Percentiles rank a stretch among this genome's conserved stretches.
phyloP scores from a whole-genome alignment of 2,113 vertebrate species.

The Caracal caracal region DNA sequence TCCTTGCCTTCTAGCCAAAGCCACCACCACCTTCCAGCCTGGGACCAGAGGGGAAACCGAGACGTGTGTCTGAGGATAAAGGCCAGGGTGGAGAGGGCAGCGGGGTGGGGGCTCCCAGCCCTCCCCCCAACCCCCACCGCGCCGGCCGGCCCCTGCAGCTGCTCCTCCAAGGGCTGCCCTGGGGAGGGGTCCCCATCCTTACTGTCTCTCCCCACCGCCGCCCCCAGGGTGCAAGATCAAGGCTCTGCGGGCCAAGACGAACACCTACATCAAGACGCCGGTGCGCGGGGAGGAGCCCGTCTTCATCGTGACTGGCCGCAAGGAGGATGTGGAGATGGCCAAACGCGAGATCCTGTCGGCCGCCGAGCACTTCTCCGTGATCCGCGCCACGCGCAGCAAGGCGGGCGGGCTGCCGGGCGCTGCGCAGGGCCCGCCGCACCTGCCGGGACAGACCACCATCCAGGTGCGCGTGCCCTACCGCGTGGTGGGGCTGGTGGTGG shows the following conservation, averaged over 20 bases:
- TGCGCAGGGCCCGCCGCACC: slow-evolving; percentile 92
- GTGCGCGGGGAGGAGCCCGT: slow-evolving; percentile 96
- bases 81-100: too few species aligned
- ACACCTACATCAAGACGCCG: slow-evolving; percentile 98
- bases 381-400: slow-evolving; percentile 94
- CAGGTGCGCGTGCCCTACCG: slow-evolving; percentile 98
- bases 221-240: slow-evolving; percentile 97
- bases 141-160: not conserved
- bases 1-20: not conserved
- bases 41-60: not conserved
- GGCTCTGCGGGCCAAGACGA: slow-evolving; percentile 96
- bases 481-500: slow-evolving; percentile 97
- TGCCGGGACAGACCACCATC: slow-evolving; percentile 97
- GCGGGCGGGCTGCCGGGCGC: slow-evolving; percentile 83
- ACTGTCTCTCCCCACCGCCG: rapidly evolving
- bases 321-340: slow-evolving; percentile 98
- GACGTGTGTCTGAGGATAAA: rapidly evolving
- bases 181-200: not conserved
- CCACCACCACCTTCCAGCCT: not conserved
- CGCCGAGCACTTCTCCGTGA: slow-evolving; percentile 97
- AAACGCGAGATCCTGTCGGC: slow-evolving; percentile 97
- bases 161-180: not conserved
- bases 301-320: slow-evolving; percentile 96
- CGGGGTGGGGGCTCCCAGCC: not conserved
- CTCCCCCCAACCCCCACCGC: too few species aligned